Evolutionary conservation across 2,113 vertebrate species (phyloP).

Genomic region (Synchiropus splendidus): DNA sequence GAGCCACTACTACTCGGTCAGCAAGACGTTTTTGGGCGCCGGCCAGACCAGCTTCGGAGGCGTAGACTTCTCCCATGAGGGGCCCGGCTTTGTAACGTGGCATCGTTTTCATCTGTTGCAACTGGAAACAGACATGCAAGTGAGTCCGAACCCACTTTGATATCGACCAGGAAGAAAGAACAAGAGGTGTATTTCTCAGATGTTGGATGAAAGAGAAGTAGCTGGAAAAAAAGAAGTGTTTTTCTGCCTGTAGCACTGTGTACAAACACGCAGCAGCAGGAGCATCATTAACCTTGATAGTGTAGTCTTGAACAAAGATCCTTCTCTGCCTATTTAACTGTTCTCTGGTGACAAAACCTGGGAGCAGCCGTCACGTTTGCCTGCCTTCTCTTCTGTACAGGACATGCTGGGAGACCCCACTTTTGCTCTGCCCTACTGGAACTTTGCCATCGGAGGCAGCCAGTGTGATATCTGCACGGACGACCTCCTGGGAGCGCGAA

Average conservation of each 20-base stretch:
- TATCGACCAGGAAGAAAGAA: background rate
- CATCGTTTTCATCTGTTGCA: slow-evolving; percentile 89
- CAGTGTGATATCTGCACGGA: slow-evolving; percentile 87
- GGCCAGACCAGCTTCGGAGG: slow-evolving; percentile 82
- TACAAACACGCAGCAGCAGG: too few relatives aligned
- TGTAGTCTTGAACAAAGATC: too few relatives aligned
- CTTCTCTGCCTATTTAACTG: too few relatives aligned
- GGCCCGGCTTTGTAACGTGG: slow-evolving; percentile 96
- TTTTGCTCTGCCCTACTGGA: slow-evolving; percentile 93
- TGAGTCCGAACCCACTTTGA: slow-evolving; percentile 26
- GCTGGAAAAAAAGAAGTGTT: too few relatives aligned
- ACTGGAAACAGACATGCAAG: slow-evolving; percentile 91
- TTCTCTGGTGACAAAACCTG: too few relatives aligned
- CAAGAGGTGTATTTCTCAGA: too few relatives aligned
- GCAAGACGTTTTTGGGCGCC: slow-evolving; percentile 85
- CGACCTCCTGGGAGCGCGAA: slow-evolving; percentile 84
- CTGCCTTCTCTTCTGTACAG: slow-evolving; percentile 42
- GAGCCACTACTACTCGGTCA: slow-evolving; percentile 94
- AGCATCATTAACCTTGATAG: too few relatives aligned
- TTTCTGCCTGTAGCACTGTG: too few relatives aligned
- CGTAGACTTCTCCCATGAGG: slow-evolving; percentile 94
- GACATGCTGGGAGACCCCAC: slow-evolving; percentile 78
- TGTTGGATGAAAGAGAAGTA: too few relatives aligned
- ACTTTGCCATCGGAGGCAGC: slow-evolving; percentile 88
- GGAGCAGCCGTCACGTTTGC: background rate